These are phyloP conservation scores for Hypocryptadius cinnamomeus DNA, from an alignment of 2,113 vertebrate genomes.

Conservation along the genomic window DNA sequence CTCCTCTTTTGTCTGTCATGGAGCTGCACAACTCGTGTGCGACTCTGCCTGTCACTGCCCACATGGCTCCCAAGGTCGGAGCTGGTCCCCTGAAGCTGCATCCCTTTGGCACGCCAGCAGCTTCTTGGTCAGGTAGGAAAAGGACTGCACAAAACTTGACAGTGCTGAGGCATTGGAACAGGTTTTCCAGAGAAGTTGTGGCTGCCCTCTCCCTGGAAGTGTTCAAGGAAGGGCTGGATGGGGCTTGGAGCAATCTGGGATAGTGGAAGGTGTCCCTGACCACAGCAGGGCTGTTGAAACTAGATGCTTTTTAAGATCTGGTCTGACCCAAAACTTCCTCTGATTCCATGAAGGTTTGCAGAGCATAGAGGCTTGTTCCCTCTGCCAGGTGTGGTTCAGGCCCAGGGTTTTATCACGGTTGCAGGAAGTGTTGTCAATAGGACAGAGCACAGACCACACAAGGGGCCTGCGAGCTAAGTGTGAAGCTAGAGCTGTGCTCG, in stretches of 20 bases:
- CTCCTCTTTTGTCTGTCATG: not conserved
- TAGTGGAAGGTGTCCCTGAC: not conserved
- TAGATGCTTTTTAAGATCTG: accelerated
- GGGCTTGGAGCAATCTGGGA: not conserved
- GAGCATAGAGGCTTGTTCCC: not conserved
- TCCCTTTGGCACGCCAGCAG: not conserved
- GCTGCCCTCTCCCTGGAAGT: not conserved
- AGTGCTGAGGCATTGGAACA: not conserved
- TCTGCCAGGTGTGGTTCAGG: not conserved
- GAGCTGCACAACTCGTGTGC: accelerated
- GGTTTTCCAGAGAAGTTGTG: not conserved
- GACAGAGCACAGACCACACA: accelerated
- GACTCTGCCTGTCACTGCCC: not conserved
- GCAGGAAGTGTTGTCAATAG: not conserved
- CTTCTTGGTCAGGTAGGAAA: not conserved
- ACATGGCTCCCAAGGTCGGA: accelerated
- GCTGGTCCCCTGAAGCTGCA: not conserved
- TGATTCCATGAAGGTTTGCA: not conserved
- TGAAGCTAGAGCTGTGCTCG: not conserved
- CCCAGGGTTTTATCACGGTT: accelerated
- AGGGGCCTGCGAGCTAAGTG: not conserved
- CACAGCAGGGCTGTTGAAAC: not conserved
- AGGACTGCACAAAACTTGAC: not conserved
- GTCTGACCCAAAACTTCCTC: not conserved
- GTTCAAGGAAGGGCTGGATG: not conserved